Base-by-base conservation (phyloP, 2,888 invertebrate species). In the Hofmannophila pseudospretella region DNA sequence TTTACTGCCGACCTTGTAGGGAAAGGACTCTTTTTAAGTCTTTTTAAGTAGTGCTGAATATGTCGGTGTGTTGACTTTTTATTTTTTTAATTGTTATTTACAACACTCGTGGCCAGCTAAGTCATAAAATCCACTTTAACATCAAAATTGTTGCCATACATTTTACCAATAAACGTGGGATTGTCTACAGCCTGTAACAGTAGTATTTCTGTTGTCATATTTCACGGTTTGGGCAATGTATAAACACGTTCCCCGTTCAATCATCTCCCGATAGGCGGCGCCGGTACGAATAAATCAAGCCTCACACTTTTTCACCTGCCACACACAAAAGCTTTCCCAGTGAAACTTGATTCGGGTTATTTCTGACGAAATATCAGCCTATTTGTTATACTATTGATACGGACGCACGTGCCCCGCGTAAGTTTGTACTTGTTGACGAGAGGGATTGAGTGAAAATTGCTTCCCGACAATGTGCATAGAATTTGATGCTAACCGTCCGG, bases 341-440 rank as follows among this genome's bases (percentile, higher is more conserved):
- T 79, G 80, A 81, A 84, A 85, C 85, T 84, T 85, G 85, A 86
- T 85, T 85, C 82, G 79, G 81, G 82, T 84, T 86, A 84, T 85
- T 85, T 78, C 84, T 82, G 84, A 82, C 82, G 82, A 81, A 85
- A 85, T 84, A 85, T 81, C 79, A 79, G 81, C 81, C 84, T 81
- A 84, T 85, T 85, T 84, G 84, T 86, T 86, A 84, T 84, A 85
- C 82, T 79, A 85, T 85, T 84, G 82, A 84, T 85, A 81, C 61
- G 73, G 67, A 72, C 69, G 81, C 81, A 81, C 85, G 84, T 84
- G 82, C 74, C 70, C 64, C 59, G 67, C 79, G 74, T 80, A 82
- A 81, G 78, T 84, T 84, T 81, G 80, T 78, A 79, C 81, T 81
- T 77, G 82, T 80, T 82, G 78, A 79, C 69, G 73, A 73, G 72